Percentiles rank a stretch among this genome's conserved stretches.
phyloP scores from a whole-genome alignment of 2,797 vertebrate genomes.

The Uromys caudimaculatus region DNA sequence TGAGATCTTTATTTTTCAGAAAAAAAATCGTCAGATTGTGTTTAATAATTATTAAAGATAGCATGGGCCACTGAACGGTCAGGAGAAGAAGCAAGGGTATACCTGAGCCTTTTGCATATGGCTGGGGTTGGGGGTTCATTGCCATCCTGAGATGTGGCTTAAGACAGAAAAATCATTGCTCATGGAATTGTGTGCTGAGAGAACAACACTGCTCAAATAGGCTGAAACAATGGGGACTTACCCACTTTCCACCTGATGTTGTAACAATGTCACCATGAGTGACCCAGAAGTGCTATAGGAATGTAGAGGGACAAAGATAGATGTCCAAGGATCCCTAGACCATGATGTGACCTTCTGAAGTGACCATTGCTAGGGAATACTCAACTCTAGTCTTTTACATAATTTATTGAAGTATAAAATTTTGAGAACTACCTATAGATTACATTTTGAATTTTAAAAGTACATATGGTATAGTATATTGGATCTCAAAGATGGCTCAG shows the following conservation, averaged over 20 bases:
- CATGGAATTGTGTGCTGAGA: background rate
- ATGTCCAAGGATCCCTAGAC: background rate
- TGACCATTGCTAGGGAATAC: background rate
- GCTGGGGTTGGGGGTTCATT: background rate
- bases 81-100: background rate
- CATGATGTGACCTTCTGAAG: background rate
- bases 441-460: background rate
- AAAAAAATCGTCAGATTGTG: background rate
- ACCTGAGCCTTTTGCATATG: background rate
- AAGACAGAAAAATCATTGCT: background rate
- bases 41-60: background rate
- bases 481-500: background rate
- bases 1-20: background rate
- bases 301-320: background rate
- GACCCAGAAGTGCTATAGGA: background rate
- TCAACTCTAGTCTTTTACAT: background rate
- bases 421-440: background rate
- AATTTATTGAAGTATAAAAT: background rate
- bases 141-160: background rate
- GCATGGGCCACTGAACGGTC: background rate
- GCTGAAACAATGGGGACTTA: too few relatives aligned
- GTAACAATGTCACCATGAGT: rapidly evolving
- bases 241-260: rapidly evolving
- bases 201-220: background rate
- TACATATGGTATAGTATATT: background rate